Evolutionary conservation across 2,113 vertebrate species (phyloP).

Genomic region (Pterocles gutturalis): DNA sequence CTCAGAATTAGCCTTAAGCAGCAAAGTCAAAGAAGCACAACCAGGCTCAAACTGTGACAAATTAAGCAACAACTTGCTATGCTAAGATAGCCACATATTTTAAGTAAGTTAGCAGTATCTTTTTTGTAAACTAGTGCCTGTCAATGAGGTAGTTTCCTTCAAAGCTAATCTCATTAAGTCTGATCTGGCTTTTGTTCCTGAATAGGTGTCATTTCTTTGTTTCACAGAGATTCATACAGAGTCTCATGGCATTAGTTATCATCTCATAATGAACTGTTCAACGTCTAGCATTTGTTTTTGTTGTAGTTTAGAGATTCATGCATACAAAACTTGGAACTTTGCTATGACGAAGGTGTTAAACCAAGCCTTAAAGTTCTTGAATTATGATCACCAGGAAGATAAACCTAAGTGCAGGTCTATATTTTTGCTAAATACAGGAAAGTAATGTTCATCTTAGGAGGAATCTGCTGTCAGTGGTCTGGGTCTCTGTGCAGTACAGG

Average conservation of each 20-base stretch:
- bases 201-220: not conserved
- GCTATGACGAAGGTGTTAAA: not conserved
- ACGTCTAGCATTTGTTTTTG: not conserved
- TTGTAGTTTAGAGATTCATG: not conserved
- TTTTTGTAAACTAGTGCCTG: not conserved
- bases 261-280: not conserved
- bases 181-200: not conserved
- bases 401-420: not conserved
- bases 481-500: not conserved
- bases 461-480: not conserved
- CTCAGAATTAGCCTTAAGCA: not conserved
- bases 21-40: not conserved
- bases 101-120: not conserved
- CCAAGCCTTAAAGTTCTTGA: not conserved
- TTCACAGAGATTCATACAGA: not conserved
- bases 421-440: not conserved
- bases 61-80: not conserved
- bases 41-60: not conserved
- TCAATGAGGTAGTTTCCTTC: not conserved
- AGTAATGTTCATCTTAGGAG: not conserved
- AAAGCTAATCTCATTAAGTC: not conserved
- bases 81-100: not conserved
- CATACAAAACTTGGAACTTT: not conserved
- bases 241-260: not conserved
- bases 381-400: not conserved